Percentiles rank a stretch among this genome's conserved stretches.
These are phyloP conservation scores for Nymphicus hollandicus DNA, from an alignment of 2,113 vertebrate species.

Conservation along the genomic window DNA sequence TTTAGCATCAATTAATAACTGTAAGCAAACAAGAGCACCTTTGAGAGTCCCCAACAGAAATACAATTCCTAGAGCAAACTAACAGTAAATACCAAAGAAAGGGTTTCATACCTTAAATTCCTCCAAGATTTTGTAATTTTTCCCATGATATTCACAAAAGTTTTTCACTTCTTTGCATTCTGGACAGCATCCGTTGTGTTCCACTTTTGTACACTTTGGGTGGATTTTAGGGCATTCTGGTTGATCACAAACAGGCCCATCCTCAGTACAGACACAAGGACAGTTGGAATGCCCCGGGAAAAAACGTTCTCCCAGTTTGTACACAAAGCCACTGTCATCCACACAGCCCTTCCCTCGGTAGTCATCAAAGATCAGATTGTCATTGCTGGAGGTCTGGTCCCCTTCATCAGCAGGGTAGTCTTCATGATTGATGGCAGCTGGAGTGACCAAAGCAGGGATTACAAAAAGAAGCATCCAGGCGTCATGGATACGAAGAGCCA, in stretches of 20 bases:
- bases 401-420: constrained; percentile 92
- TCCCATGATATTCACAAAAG: constrained; percentile 98
- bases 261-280: constrained; percentile 96
- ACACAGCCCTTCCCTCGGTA: constrained; percentile 98
- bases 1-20: background rate
- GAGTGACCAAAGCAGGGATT: constrained; percentile 79
- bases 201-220: constrained; percentile 98
- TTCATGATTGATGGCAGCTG: constrained; percentile 88
- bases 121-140: constrained; percentile 97
- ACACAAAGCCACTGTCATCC: constrained; percentile 98
- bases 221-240: constrained; percentile 98
- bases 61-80: background rate
- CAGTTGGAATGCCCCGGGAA: constrained; percentile 99
- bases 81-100: background rate
- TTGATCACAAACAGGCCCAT: constrained; percentile 97
- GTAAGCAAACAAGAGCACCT: background rate
- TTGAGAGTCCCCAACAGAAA: background rate
- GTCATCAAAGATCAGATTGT: constrained; percentile 95
- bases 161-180: constrained; percentile 99
- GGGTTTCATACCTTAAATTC: constrained; percentile 94
- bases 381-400: constrained; percentile 87
- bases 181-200: constrained; percentile 98
- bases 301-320: constrained; percentile 96
- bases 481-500: constrained; percentile 88
- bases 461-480: constrained; percentile 86